phyloP scores from a whole-genome alignment of 2,113 vertebrate species.

The Psittacus erithacus region DNA sequence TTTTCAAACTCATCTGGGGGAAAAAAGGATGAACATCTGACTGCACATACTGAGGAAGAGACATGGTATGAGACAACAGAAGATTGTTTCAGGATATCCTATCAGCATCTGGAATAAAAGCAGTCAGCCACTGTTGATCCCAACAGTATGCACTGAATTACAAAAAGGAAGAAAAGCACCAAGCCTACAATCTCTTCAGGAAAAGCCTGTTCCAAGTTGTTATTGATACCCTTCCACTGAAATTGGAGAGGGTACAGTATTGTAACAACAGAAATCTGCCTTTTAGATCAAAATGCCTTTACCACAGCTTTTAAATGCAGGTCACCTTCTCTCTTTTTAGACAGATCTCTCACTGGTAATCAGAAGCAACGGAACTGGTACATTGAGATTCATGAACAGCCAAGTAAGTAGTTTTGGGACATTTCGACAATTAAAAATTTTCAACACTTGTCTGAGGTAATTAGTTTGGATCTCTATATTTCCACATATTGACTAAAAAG shows the following conservation, averaged over 20 bases:
- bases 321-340: not conserved
- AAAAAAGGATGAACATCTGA: not conserved
- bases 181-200: not conserved
- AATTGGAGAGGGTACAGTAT: not conserved
- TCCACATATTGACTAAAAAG: not conserved
- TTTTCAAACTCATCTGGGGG: not conserved
- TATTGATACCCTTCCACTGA: not conserved
- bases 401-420: not conserved
- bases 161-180: not conserved
- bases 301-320: not conserved
- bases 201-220: not conserved
- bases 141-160: not conserved
- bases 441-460: not conserved
- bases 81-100: not conserved
- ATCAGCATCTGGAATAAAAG: not conserved
- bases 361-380: not conserved
- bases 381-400: not conserved
- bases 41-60: not conserved
- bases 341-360: not conserved
- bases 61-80: not conserved
- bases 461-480: not conserved
- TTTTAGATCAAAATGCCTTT: not conserved
- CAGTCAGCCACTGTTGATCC: not conserved
- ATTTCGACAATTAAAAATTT: fast-evolving
- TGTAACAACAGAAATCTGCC: not conserved